A percentile compares a stretch with the other conserved stretches of the same genome.
phyloP scores from a whole-genome alignment of 1,140 invertebrate genomes.

The Papilio polytes region DNA sequence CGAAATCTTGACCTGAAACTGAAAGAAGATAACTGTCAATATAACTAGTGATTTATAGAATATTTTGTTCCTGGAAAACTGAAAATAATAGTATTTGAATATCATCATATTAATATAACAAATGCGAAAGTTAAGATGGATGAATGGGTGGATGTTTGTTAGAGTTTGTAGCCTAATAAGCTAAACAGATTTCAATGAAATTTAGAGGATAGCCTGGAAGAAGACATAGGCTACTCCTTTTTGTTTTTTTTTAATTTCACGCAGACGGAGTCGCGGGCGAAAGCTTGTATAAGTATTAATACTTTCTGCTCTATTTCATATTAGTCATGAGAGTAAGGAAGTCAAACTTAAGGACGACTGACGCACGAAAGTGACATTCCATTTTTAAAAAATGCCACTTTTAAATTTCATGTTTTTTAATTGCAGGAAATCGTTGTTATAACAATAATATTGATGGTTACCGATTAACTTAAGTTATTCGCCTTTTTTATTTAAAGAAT shows the following conservation, averaged over 20 bases:
- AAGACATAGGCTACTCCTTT: too few species aligned
- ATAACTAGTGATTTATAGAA: constrained; percentile 10
- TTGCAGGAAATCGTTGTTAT: not conserved
- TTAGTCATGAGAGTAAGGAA: constrained; percentile 31
- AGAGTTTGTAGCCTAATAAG: too few species aligned
- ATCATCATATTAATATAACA: too few species aligned
- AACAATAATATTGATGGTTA: not conserved
- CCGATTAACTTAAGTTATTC: not conserved
- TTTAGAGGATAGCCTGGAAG: too few species aligned
- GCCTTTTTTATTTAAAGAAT: not conserved
- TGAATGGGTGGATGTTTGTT: too few species aligned
- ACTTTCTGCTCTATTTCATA: not conserved
- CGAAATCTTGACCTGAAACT: constrained; percentile 84
- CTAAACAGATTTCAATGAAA: too few species aligned
- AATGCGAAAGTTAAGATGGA: too few species aligned
- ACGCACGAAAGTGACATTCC: constrained; percentile 22
- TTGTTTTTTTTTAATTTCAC: too few species aligned
- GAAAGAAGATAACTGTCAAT: constrained; percentile 48
- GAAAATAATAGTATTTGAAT: not conserved
- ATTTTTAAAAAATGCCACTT: not conserved
- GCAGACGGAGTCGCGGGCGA: too few species aligned
- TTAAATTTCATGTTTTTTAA: not conserved
- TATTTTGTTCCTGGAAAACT: not conserved
- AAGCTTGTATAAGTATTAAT: too few species aligned
- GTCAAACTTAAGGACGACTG: constrained; percentile 11